Base-by-base conservation (phyloP, 2,888 invertebrate species). In the Panopea generosa region DNA sequence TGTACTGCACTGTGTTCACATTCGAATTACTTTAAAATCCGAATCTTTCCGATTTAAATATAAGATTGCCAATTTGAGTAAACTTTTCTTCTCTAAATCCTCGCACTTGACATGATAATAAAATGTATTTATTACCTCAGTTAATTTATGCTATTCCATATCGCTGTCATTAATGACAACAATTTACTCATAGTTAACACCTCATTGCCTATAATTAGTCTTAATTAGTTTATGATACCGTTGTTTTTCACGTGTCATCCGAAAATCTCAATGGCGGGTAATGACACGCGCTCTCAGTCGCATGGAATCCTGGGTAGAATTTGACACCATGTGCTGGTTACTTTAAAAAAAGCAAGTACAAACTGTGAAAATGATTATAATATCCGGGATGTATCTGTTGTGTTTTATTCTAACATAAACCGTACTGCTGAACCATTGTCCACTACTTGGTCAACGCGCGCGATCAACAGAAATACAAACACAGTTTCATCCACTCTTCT, bases 171-270 rank as follows among this genome's bases (percentile, higher is more conserved):
- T 60, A 65, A 77, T 77, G 72, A 56, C 72, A 73, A 29, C 61
- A 40, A 66, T 77, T 72, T 65, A 68, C 72, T 73, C 77, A 47
- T 53, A 29, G 29, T 73, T 73, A 68, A 56, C 72, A 72, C 69
- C 49, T 73, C 59, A 77, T 72, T 77, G 55, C 63, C 61, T 43
- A 14, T 60, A 40, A 63, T 61, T 53, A 52, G 11, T 52, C 33
- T 29, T 70, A 45, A 67, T 67, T 60, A 47, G 11, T 65, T 55
- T 45, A 55, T 62, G 66, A 71, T 70, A 27, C 24, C 26, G 59
- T 53, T 56, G 72, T 77, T 80, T 80, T 69, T 73, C 77, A 67
- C 76, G 63, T 76, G 76, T 80, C 73, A 69, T 49, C 53, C 20
- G 52, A 59, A 57, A 52, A 49, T 40, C 49, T 68, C 27, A 18